phyloP scores from a whole-genome alignment of 1,140 invertebrate species.

The Microplitis mediator region DNA sequence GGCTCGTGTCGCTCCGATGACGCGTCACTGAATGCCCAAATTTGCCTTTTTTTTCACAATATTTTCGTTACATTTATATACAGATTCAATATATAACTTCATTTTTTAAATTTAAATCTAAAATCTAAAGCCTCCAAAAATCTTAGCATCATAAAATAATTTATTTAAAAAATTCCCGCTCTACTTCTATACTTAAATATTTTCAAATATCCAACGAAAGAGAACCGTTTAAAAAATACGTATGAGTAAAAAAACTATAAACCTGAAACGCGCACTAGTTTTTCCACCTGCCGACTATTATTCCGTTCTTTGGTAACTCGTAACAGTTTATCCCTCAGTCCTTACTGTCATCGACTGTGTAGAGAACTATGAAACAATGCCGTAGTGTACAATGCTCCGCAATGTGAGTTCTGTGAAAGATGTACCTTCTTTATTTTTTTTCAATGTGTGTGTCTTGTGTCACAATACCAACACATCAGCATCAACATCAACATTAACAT shows the following conservation, averaged over 20 bases:
- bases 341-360: not conserved
- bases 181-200: too few relatives aligned
- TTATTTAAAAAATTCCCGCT: too few relatives aligned
- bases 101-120: too few relatives aligned
- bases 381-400: conserved; percentile 41
- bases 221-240: too few relatives aligned
- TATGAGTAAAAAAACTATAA: not conserved
- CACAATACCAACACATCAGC: not conserved
- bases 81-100: too few relatives aligned
- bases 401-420: conserved; percentile 48
- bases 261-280: conserved; percentile 23
- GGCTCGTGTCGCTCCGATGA: not conserved
- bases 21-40: too few relatives aligned
- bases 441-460: not conserved
- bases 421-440: conserved; percentile 23
- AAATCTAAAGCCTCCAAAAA: too few relatives aligned
- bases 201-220: too few relatives aligned
- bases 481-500: too few relatives aligned
- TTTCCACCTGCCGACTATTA: conserved; percentile 30
- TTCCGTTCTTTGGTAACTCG: conserved; percentile 17
- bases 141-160: too few relatives aligned
- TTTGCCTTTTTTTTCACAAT: too few relatives aligned
- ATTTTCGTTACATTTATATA: too few relatives aligned
- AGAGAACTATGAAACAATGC: conserved; percentile 31
- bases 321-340: not conserved